These are phyloP conservation scores for Lethocerus indicus DNA, from an alignment of 1,140 invertebrate genomes.

Conservation along the genomic window DNA sequence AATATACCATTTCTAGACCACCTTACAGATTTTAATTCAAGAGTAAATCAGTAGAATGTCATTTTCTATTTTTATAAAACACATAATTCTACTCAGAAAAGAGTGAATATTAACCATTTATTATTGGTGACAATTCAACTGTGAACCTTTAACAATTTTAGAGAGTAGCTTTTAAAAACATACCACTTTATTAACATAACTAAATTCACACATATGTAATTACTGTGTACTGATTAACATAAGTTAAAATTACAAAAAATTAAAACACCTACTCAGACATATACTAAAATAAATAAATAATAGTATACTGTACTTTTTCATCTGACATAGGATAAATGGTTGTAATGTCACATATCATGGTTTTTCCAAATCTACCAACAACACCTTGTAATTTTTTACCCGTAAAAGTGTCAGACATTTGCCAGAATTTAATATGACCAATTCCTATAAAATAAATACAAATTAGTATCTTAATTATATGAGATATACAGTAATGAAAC, in stretches of 20 bases:
- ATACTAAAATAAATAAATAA: neutral
- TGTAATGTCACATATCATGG: slow-evolving; percentile 73
- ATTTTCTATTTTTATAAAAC: no score
- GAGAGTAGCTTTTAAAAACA: neutral
- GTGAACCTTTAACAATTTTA: neutral
- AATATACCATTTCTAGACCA: neutral
- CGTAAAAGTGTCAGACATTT: slow-evolving; percentile 76
- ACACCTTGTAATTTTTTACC: slow-evolving; percentile 75
- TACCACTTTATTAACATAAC: neutral
- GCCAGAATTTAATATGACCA: slow-evolving; percentile 85
- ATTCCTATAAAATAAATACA: slow-evolving; percentile 25
- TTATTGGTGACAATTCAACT: no score
- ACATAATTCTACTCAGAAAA: no score
- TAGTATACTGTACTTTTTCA: slow-evolving; percentile 44
- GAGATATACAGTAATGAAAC: neutral
- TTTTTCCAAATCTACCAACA: slow-evolving; percentile 74
- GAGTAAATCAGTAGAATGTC: no score
- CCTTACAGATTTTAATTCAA: neutral
- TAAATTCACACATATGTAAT: neutral
- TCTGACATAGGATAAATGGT: slow-evolving; percentile 69
- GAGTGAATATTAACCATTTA: no score
- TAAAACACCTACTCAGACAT: neutral
- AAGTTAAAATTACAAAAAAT: neutral
- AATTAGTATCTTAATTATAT: neutral
- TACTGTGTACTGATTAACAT: neutral